Evolutionary conservation across 2,113 vertebrate species (phyloP).

Genomic region (Rattus norvegicus): DNA sequence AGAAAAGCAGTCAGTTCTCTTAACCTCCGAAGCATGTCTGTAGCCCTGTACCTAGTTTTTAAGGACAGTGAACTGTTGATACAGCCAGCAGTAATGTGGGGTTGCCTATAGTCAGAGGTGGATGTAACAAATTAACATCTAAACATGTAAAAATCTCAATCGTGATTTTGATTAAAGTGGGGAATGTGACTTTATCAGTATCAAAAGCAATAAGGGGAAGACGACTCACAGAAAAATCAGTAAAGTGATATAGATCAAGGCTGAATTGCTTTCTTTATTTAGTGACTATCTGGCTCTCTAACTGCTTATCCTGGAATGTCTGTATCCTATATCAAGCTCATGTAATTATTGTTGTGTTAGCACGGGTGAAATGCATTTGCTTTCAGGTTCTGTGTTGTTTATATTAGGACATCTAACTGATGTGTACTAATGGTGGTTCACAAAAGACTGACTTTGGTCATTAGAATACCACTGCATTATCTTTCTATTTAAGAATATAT

Average conservation of each 20-base stretch:
- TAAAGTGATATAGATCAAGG: neutral
- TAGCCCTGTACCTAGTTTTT: neutral
- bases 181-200: neutral
- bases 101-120: slow-evolving; percentile 21
- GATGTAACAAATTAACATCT: slow-evolving; percentile 23
- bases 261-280: neutral
- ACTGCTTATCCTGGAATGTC: neutral
- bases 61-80: slow-evolving; percentile 1
- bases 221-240: slow-evolving; percentile 2
- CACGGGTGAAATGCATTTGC: neutral
- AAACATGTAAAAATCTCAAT: slow-evolving; percentile 43
- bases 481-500: neutral
- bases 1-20: too few species aligned
- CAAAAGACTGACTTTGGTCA: neutral
- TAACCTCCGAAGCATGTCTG: too few species aligned
- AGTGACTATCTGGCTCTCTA: neutral
- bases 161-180: slow-evolving; percentile 41
- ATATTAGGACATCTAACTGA: neutral
- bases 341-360: neutral
- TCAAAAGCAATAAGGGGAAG: slow-evolving; percentile 5
- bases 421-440: neutral
- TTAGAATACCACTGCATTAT: neutral
- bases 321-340: neutral
- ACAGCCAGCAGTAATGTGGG: slow-evolving; percentile 9
- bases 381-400: neutral